Evolutionary conservation across 2,113 vertebrate species (phyloP).

Genomic region (Chlorodrepanis virens): DNA sequence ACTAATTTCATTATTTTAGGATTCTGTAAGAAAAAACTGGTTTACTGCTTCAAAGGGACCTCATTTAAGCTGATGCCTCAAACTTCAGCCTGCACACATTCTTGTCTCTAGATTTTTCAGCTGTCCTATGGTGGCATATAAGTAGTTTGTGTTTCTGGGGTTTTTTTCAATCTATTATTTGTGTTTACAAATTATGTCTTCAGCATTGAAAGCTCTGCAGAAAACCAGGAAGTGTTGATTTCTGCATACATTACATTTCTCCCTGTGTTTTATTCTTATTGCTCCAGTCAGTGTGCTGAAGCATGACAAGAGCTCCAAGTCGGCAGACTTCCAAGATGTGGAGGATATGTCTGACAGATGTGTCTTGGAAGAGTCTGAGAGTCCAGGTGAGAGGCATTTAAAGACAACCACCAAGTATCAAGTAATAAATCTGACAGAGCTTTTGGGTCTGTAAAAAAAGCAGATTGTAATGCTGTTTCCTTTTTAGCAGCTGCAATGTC

Average conservation of each 20-base stretch:
- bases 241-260: constrained; percentile 65
- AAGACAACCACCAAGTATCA: constrained; percentile 69
- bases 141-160: constrained; percentile 58
- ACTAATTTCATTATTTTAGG: constrained; percentile 44
- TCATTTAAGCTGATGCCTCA: constrained; percentile 31
- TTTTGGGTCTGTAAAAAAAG: constrained; percentile 60
- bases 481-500: constrained; percentile 73
- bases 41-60: constrained; percentile 15
- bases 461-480: constrained; percentile 62
- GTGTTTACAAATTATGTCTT: constrained; percentile 61
- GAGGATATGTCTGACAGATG: constrained; percentile 76
- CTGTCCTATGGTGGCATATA: constrained; percentile 43
- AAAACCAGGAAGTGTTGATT: constrained; percentile 64
- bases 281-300: constrained; percentile 56
- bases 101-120: constrained; percentile 65
- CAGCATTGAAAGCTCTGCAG: background rate
- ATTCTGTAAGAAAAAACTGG: background rate
- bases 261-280: background rate
- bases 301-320: constrained; percentile 73
- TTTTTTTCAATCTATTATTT: constrained; percentile 65
- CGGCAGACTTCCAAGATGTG: constrained; percentile 70
- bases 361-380: constrained; percentile 76
- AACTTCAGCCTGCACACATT: constrained; percentile 52
- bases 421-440: constrained; percentile 73
- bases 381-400: constrained; percentile 81